Conservation (phyloP, 1,140 invertebrate genomes). For the Bradysia coprophila region DNA sequence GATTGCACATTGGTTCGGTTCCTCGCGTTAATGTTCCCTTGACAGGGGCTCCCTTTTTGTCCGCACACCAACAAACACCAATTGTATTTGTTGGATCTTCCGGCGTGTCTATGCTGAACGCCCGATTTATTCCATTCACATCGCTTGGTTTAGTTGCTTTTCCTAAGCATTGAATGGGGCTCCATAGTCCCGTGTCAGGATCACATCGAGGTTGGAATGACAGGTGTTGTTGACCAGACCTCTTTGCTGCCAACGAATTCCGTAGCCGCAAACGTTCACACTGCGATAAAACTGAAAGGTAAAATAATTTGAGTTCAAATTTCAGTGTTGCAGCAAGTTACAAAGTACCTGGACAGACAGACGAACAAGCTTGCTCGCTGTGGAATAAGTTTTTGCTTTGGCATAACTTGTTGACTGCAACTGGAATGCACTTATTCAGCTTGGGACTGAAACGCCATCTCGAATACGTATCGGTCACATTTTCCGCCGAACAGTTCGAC, state of each 20-base stretch:
- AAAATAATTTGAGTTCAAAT: conserved; percentile 3
- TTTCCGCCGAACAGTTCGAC: conserved; percentile 26
- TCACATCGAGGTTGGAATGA: conserved; percentile 54
- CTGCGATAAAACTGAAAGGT: conserved; percentile 41
- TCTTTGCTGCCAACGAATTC: conserved; percentile 47
- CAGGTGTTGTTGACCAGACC: conserved; percentile 29
- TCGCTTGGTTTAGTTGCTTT: conserved; percentile 13
- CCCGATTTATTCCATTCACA: not conserved
- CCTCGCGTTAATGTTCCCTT: conserved; percentile 58
- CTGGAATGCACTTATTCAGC: conserved; percentile 52
- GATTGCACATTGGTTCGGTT: conserved; percentile 50
- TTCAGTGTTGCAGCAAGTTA: conserved; percentile 4
- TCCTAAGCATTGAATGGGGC: conserved; percentile 56
- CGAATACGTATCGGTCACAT: conserved; percentile 27
- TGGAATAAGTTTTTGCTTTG: conserved; percentile 83
- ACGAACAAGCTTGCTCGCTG: conserved; percentile 59
- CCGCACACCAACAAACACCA: conserved; percentile 72
- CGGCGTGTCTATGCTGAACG: not conserved
- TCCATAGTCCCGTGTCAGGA: conserved; percentile 50
- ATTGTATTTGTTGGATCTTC: not conserved
- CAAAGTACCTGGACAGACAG: conserved; percentile 48
- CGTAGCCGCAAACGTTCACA: conserved; percentile 61
- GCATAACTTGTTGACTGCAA: conserved; percentile 49
- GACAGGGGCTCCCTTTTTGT: conserved; percentile 53
- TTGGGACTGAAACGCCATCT: conserved; percentile 64